Evolutionary conservation across 1,140 invertebrate genomes (phyloP).

Genomic region (Nasonia longicornis): DNA sequence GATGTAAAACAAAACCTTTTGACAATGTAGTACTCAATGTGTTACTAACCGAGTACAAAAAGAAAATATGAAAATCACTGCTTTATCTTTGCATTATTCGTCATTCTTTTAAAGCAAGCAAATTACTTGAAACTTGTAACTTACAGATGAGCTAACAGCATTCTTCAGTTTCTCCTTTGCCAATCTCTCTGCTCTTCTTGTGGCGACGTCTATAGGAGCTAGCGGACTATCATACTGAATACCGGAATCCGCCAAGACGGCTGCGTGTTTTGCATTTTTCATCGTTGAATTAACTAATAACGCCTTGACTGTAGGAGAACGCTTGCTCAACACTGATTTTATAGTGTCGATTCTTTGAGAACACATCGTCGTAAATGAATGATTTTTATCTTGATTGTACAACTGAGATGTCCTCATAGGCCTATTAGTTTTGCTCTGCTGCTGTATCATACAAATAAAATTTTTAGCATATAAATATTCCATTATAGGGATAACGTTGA

Average conservation of each 20-base stretch:
- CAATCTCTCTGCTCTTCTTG: constrained; percentile 85
- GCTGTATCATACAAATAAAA: constrained; percentile 55
- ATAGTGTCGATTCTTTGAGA: constrained; percentile 84
- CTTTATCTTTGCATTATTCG: background rate
- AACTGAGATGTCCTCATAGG: constrained; percentile 85
- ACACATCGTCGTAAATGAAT: constrained; percentile 77
- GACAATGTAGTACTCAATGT: constrained; percentile 5
- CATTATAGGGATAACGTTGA: background rate
- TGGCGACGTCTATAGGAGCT: constrained; percentile 86
- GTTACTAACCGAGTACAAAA: background rate
- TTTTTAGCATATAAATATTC: background rate
- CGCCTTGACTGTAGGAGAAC: constrained; percentile 80
- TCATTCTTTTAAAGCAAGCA: background rate
- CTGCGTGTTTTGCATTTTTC: constrained; percentile 88
- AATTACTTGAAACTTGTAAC: constrained; percentile 1
- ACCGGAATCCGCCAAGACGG: constrained; percentile 83
- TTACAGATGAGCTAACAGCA: constrained; percentile 56
- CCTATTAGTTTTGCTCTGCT: constrained; percentile 76
- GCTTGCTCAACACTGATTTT: constrained; percentile 78
- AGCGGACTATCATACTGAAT: constrained; percentile 87
- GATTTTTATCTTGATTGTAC: constrained; percentile 86
- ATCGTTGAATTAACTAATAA: constrained; percentile 77
- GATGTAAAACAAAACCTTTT: background rate
- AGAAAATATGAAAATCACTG: constrained; percentile 13
- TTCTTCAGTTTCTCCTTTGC: constrained; percentile 81